A percentile compares a stretch with the other conserved stretches of the same genome.
These are phyloP conservation scores for Gambelia wislizenii DNA, from an alignment of 2,797 vertebrate genomes.

Conservation along the genomic window DNA sequence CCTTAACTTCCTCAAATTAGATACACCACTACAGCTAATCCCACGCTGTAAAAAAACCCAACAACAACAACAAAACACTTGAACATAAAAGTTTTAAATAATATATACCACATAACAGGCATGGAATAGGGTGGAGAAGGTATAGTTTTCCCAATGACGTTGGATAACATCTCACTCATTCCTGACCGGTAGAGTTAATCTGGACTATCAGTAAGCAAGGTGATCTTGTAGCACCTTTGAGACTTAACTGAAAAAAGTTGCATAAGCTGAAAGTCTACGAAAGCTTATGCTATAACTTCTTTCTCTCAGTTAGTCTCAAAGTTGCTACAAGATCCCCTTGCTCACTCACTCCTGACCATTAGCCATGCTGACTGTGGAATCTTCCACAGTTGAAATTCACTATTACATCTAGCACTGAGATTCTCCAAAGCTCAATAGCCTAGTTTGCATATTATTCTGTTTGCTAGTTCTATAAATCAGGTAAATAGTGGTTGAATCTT, in stretches of 20 bases:
- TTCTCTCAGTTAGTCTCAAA: no score
- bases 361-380: not conserved
- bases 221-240: no score
- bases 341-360: not conserved
- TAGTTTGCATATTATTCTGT: not conserved
- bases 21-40: not conserved
- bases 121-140: no score
- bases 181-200: no score
- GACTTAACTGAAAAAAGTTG: no score
- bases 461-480: not conserved
- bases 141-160: no score
- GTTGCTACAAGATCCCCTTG: no score
- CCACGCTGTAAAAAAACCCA: not conserved
- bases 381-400: not conserved
- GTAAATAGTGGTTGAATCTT: no score
- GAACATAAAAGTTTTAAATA: not conserved
- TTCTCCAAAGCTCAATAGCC: not conserved
- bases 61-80: not conserved
- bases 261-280: no score
- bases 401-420: not conserved
- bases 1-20: conserved; percentile 1
- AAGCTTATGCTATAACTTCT: no score
- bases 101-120: not conserved
- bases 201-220: no score
- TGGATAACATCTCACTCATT: no score